Evolutionary conservation across 2,888 invertebrate genomes (phyloP).

Genomic region (Drosophila suboccidentalis): DNA sequence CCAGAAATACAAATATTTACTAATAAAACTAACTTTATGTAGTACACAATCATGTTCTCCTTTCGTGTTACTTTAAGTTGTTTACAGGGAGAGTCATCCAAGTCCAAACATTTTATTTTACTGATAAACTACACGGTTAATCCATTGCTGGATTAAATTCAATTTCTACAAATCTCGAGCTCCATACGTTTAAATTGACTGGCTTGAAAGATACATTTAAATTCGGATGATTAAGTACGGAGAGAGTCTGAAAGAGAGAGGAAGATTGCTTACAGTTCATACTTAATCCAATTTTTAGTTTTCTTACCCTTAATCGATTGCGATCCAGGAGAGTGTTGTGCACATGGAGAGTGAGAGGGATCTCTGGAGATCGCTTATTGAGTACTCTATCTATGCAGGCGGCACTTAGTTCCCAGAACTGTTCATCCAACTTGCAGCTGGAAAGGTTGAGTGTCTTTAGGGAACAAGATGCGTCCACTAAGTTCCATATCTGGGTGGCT

Average conservation of each 20-base stretch:
- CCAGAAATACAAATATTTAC: constrained; percentile 68
- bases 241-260: constrained; percentile 20
- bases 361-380: neutral
- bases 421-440: constrained; percentile 17
- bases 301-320: constrained; percentile 8
- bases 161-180: constrained; percentile 48
- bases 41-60: constrained; percentile 63
- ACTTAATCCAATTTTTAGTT: neutral
- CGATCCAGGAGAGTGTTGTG: constrained; percentile 20
- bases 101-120: neutral
- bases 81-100: neutral
- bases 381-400: constrained; percentile 1
- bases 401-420: constrained; percentile 20
- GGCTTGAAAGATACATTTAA: constrained; percentile 36
- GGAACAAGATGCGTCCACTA: constrained; percentile 5
- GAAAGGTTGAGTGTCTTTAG: constrained; percentile 48
- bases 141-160: constrained; percentile 22
- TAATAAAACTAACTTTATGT: constrained; percentile 84
- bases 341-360: constrained; percentile 35
- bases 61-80: neutral
- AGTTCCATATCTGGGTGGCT: constrained; percentile 45
- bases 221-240: constrained; percentile 32
- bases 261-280: neutral
- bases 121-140: neutral
- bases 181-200: constrained; percentile 31